Base-by-base conservation (phyloP, 1,140 invertebrate genomes). In the Subanguina moxae region DNA sequence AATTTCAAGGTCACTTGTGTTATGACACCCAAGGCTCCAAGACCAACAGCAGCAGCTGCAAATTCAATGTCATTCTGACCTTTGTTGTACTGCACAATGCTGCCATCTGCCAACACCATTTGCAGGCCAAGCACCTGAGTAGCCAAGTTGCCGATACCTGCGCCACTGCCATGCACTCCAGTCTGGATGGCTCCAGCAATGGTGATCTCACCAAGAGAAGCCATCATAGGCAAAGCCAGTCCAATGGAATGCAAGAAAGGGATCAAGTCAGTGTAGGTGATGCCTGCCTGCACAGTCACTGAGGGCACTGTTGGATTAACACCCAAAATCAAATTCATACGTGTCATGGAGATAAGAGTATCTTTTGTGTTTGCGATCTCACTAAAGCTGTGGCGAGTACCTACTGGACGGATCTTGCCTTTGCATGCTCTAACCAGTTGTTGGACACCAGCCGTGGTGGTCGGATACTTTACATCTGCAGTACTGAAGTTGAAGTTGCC, bases 91-190 rank as follows among this genome's bases (percentile, higher is more conserved):
- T 52, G 3, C 23, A 5, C 43, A 46, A 64, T 3, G 19, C 19
- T 65, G 42, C 63, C 63, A 23, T 65, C 46, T 46, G 63, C 63
- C 63, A 65, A 17, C 38, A 65, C 63, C 19, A 65, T 65, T 52
- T 62, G 38, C 63, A 65, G 32, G 17, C 56, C 42, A 30, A 32
- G 52, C 0, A 59, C 45, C 27, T 61, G 57, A 56, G 64, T 65
- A 25, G 64, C 58, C 58, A 61, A 17, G 25, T 61, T 61, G 7
- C 42, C 28, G 28, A 23, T 30, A 15, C 38, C n/a, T 3, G 23
- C 11, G n/a, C 64, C 64, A 46, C 64, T 65, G n/a, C 64, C 64
- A 57, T 65, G 64, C 46, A 9, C 28, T 23, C 64, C 32, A 0
- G 64, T 65, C 45, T 65, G 64, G 9, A 30, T 48, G 23, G 56